Evolutionary conservation across 2,888 invertebrate genomes (phyloP), one percentile per base, ranked within the genome.

Genomic region (Abscondita cerata): DNA sequence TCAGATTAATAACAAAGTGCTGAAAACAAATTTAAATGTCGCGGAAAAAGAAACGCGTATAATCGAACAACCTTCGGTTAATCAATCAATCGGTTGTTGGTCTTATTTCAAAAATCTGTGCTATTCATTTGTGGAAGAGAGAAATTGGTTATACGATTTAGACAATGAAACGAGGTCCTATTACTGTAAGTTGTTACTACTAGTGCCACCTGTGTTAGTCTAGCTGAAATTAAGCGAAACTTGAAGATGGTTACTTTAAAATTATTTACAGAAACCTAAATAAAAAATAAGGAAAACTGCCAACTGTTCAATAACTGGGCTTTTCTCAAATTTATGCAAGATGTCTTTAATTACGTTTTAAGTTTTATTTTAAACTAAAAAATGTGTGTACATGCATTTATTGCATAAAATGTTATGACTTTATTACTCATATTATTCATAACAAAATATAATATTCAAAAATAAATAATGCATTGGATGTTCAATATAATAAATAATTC

Each of bases 81-180:
- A 34, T 12, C 5, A 13, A 1, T 11, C 47, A 11, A 12, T 13
- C 2, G 56, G 56, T 5, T 56, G 48, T 13, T 50, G 47, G 18
- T 20, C 15, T 13, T 1, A 12, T 5, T 34, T 56, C 3, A 56
- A 56, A 20, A 13, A 19, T 9, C 40, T 56, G 15, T 56, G 56
- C 48, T 25, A 48, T n/a, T 38, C 50, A 13, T 34, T 56, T 25
- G 47, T 47, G 6, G 50, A 34, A 41, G 56, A 56, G 40, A 50
- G 50, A 15, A 50, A 38, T n/a, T 40, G 18, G 12, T 2, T 47
- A 1, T 56, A 20, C 15, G 48, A 56, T 33, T 41, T 56, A 31
- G 33, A 31, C 38, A 11, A 4, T n/a, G 56, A 48, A 15, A 34
- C 56, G 1, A 13, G 40, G 4, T 5, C 16, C 25, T 56, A 56